Percentiles rank a stretch among this genome's conserved stretches.
phyloP scores from a whole-genome alignment of 2,888 invertebrate genomes.

The Athripsodes cinereus region DNA sequence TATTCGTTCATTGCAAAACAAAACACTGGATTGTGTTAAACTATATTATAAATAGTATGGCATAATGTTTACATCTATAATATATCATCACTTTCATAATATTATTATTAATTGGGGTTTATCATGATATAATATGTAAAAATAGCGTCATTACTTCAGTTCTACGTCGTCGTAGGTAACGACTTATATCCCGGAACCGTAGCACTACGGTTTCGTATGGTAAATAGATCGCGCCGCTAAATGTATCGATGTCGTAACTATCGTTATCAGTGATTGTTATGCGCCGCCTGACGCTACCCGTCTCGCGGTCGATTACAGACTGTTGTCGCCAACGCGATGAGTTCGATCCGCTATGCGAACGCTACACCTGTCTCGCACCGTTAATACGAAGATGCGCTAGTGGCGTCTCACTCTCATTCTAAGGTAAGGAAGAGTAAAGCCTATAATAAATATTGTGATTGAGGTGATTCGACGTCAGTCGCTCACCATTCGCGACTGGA shows the following conservation, averaged over 20 bases:
- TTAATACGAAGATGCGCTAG: slow-evolving; percentile 18
- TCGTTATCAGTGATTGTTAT: neutral
- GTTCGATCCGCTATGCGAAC: slow-evolving; percentile 11
- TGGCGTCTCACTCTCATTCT: slow-evolving; percentile 13
- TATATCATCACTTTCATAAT: no score
- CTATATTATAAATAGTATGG: no score
- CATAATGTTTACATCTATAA: no score
- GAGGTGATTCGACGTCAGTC: slow-evolving; percentile 14
- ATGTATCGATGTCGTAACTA: neutral
- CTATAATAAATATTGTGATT: slow-evolving; percentile 5
- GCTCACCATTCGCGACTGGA: slow-evolving; percentile 8
- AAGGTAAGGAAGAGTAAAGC: slow-evolving; percentile 3
- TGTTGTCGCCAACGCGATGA: slow-evolving; percentile 13
- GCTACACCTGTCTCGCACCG: slow-evolving; percentile 18
- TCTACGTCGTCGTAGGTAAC: slow-evolving; percentile 12
- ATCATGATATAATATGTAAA: no score
- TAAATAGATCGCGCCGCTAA: slow-evolving; percentile 7
- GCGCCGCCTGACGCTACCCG: slow-evolving; percentile 12
- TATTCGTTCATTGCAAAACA: no score
- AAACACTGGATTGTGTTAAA: no score
- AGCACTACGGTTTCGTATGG: slow-evolving; percentile 6
- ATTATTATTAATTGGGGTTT: no score
- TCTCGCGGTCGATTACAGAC: slow-evolving; percentile 20
- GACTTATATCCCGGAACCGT: slow-evolving; percentile 1
- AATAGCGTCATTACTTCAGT: no score